These are phyloP conservation scores for Nymphalis polychloros DNA, from an alignment of 2,888 invertebrate species.

Conservation along the genomic window DNA sequence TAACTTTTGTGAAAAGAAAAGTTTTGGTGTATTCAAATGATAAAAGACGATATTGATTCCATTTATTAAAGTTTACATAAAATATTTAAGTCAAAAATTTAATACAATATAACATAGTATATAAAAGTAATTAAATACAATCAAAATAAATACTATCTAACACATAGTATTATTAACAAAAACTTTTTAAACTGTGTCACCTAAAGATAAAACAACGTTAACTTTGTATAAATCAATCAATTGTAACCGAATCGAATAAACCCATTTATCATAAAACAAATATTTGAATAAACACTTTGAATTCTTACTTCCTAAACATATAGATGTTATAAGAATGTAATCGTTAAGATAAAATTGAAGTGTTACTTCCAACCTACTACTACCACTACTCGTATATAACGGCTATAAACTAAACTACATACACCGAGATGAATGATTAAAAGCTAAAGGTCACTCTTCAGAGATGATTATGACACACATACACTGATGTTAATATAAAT, in stretches of 20 bases:
- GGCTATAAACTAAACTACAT: neutral
- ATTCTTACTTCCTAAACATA: neutral
- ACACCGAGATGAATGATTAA: neutral
- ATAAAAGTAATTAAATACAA: neutral
- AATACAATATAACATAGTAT: neutral
- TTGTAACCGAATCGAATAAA: neutral
- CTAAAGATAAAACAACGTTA: no score
- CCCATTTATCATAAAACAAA: neutral
- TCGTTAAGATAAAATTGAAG: neutral
- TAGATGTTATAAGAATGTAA: neutral
- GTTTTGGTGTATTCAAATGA: neutral
- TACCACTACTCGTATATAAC: neutral
- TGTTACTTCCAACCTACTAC: neutral
- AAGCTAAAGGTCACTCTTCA: neutral
- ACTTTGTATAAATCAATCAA: neutral
- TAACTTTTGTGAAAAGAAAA: no score
- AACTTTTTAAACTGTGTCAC: neutral
- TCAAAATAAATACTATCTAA: neutral
- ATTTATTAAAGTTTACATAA: constrained; percentile 4
- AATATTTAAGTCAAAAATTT: neutral
- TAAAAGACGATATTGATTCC: neutral
- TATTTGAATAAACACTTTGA: neutral
- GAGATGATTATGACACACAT: neutral
- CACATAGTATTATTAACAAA: neutral
- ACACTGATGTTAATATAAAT: neutral